Conservation (phyloP, 2,113 vertebrate species). For the Neomonachus schauinslandi region DNA sequence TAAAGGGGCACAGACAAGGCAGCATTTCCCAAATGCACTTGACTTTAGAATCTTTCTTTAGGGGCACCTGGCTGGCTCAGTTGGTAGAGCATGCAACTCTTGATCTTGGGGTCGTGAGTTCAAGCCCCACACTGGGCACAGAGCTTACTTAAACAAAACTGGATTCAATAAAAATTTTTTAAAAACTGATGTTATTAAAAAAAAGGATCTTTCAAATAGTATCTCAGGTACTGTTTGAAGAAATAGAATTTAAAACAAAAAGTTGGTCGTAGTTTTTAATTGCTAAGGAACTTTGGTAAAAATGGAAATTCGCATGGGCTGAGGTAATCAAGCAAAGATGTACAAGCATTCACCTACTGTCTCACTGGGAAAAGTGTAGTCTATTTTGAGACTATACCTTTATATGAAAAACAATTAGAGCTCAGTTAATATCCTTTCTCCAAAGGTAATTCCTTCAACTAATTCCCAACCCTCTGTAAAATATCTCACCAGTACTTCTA, state of each 20-base stretch:
- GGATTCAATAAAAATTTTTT: background rate
- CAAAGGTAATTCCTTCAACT: background rate
- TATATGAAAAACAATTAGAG: background rate
- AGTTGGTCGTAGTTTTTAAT: background rate
- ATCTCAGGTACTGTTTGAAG: background rate
- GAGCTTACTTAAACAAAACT: background rate
- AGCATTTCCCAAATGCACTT: background rate
- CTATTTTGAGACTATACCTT: background rate
- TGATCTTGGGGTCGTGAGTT: background rate
- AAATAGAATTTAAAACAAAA: background rate
- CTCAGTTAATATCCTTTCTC: background rate
- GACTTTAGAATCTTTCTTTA: background rate
- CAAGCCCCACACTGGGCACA: background rate
- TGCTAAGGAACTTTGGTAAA: background rate
- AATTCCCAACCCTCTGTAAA: background rate
- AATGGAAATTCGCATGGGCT: background rate
- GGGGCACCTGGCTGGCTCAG: background rate
- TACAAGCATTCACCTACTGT: background rate
- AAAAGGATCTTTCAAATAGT: background rate
- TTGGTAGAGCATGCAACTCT: background rate
- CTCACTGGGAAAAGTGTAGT: background rate
- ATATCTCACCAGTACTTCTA: background rate
- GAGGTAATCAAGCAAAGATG: background rate
- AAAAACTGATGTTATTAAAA: background rate
- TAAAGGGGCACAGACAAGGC: background rate